A percentile compares a stretch with the other conserved stretches of the same genome.
phyloP scores from a whole-genome alignment of 2,113 vertebrate genomes.

The human (Homo sapiens) region GRCh38 chr15:55364001-55364500 shows the following conservation, averaged over 20 bases:
- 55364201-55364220: background rate
- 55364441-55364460: background rate
- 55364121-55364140: background rate
- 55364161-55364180: background rate
- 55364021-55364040: too few relatives aligned
- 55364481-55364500: background rate
- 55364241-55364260: background rate
- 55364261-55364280: background rate
- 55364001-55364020: too few relatives aligned
- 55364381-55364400: background rate
- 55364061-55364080: too few relatives aligned
- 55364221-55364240: background rate
- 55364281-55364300: background rate
- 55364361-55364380: background rate
- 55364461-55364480: background rate
- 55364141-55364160: background rate
- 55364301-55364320: background rate
- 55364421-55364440: background rate
- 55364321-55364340: background rate
- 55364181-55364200: background rate
- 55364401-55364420: conserved; percentile 20
- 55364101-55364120: background rate
- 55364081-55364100: too few relatives aligned
- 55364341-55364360: background rate
- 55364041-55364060: too few relatives aligned